Evolutionary conservation across 2,113 vertebrate species (phyloP), one percentile per base, ranked within the genome.

Genomic region (Gymnorhina tibicen): DNA sequence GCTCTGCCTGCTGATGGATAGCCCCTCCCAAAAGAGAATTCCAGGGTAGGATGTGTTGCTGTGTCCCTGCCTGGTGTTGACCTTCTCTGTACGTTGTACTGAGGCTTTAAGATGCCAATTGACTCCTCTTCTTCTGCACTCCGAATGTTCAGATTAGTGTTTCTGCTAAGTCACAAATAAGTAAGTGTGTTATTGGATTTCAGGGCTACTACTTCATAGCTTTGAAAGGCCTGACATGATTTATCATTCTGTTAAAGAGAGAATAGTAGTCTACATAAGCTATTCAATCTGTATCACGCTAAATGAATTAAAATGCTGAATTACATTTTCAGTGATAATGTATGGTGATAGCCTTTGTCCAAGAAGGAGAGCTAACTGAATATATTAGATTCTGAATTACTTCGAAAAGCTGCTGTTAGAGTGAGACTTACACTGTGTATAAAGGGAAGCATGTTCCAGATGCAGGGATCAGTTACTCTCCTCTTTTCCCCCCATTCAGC

Each of bases 281-380:
- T 91, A 44, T 89, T 95, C 59, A 82, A 35, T 87, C 87, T 95
- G 78, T 46, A 69, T 89, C 80, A 94, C 72, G 85, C 55, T 85
- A 55, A 83, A 91, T 74, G 81, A 93, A 96, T 94, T 96, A 69
- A 92, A 96, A 63, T 0, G 2, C 49, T 93, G 85, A 94, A 91
- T 95, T 97, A 95, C 46, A 67, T 95, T 96, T 86, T 93, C 46
- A 58, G 56, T 86, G 95, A 92, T 93, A 93, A 94, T 94, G 35
- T 83, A 83, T 82, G 59, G 37, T 92, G 89, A 94, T 96, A 96
- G 84, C 79, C 86, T 85, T 92, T 92, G 79, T 92, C 37, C 86
- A 74, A 81, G 78, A 46, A 72, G 52, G 63, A 95, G 74, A 87
- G 59, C 41, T 95, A 96, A 95, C 80, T 95, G 91, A 93, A 93